Conservation (phyloP, 2,888 invertebrate genomes). For the Osedax fenrisi region DNA sequence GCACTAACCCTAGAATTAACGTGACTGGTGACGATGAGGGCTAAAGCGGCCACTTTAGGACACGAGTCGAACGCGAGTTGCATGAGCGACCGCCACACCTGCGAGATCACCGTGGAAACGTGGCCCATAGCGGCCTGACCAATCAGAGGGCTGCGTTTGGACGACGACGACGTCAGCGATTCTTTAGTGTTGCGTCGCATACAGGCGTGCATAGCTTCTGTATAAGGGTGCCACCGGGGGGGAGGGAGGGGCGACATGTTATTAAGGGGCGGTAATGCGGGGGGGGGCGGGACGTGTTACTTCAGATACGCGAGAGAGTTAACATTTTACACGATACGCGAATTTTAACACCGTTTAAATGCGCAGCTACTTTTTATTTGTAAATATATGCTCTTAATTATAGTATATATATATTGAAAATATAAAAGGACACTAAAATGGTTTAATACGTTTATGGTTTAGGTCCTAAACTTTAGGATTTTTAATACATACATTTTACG, state of each 20-base stretch:
- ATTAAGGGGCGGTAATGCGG: too few relatives aligned
- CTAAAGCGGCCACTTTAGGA: constrained; percentile 68
- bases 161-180: too few relatives aligned
- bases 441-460: too few relatives aligned
- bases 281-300: not conserved
- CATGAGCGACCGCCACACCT: constrained; percentile 72
- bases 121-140: not conserved
- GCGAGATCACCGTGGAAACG: constrained; percentile 49
- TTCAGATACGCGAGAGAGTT: not conserved
- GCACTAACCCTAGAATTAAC: constrained; percentile 24
- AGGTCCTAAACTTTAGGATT: too few relatives aligned
- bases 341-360: not conserved
- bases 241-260: not conserved
- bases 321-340: not conserved
- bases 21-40: constrained; percentile 53
- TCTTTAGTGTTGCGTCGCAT: not conserved
- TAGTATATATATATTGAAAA: too few relatives aligned
- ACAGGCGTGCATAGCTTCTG: constrained; percentile 39
- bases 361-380: too few relatives aligned
- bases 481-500: too few relatives aligned
- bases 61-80: constrained; percentile 74
- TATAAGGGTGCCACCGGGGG: constrained; percentile 8
- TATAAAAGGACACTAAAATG: too few relatives aligned
- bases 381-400: too few relatives aligned
- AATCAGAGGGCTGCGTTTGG: not conserved